Evolutionary conservation across 2,888 invertebrate species (phyloP).

Genomic region (Parthenolecanium corni): DNA sequence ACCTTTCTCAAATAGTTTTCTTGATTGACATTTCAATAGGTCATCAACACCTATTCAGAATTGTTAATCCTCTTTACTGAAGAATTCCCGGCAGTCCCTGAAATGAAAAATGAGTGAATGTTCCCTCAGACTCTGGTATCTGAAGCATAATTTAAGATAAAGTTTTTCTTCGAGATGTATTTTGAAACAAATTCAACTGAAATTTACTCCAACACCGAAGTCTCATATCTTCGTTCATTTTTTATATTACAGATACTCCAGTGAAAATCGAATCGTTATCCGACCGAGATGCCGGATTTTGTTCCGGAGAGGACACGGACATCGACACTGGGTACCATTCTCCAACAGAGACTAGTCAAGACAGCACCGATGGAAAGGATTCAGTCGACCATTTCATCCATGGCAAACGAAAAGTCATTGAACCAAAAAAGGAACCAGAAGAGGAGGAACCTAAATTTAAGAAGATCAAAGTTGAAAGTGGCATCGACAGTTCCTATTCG

Average conservation of each 20-base stretch:
- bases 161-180: too few species aligned
- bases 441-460: neutral
- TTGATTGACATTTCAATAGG: too few species aligned
- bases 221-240: neutral
- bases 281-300: conserved; percentile 27
- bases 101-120: too few species aligned
- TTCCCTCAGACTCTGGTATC: too few species aligned
- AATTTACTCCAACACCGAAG: too few species aligned
- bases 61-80: too few species aligned
- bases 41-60: too few species aligned
- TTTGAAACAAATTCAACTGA: too few species aligned
- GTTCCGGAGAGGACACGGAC: conserved; percentile 26
- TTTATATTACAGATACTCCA: conserved; percentile 3
- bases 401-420: conserved; percentile 16
- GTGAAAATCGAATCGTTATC: conserved; percentile 24
- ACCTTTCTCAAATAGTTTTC: too few species aligned
- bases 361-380: conserved; percentile 16
- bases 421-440: neutral
- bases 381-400: neutral
- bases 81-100: too few species aligned
- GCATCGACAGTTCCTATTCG: neutral
- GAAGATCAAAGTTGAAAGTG: conserved; percentile 14
- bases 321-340: conserved; percentile 21
- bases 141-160: too few species aligned
- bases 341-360: conserved; percentile 13